Percentiles rank a stretch among this genome's conserved stretches.
Conservation (phyloP, 37 sponge, comb jelly and placozoan genomes). For the Crambe crambe region DNA sequence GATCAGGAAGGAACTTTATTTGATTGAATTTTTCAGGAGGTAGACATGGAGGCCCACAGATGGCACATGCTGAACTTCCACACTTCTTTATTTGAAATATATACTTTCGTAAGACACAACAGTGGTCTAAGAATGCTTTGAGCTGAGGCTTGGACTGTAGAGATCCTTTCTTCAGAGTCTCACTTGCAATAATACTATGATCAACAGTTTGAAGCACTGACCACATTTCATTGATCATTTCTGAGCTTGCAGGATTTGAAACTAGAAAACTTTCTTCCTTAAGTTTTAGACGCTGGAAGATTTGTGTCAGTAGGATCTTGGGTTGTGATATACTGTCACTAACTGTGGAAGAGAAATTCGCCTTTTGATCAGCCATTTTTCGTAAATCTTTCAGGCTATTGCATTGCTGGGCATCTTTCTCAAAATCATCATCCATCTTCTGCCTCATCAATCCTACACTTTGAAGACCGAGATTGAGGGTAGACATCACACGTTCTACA, state of each 20-base stretch:
- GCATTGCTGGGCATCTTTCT: conserved; percentile 25
- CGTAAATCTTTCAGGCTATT: conserved; percentile 23
- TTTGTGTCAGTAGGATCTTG: not conserved
- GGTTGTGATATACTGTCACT: not conserved
- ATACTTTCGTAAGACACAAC: not conserved
- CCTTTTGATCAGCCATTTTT: not conserved
- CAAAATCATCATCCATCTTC: conserved; percentile 1
- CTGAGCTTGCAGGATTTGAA: not conserved
- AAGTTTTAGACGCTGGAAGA: not conserved
- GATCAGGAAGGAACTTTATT: not conserved
- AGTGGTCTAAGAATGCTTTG: not conserved
- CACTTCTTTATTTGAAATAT: not conserved
- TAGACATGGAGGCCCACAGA: not conserved
- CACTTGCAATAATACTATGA: not conserved
- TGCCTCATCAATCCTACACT: conserved; percentile 34
- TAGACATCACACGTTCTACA: conserved; percentile 51
- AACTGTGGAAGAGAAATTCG: too few relatives aligned
- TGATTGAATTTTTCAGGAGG: not conserved
- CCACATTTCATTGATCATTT: not conserved
- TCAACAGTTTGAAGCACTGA: not conserved
- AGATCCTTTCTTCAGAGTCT: not conserved
- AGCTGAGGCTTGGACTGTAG: not conserved
- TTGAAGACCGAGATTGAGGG: conserved; percentile 38
- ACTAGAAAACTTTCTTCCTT: not conserved
- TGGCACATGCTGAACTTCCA: not conserved